Percentiles rank a stretch among this genome's conserved stretches.
Evolutionary conservation across 2,888 invertebrate genomes (phyloP).

Genomic region (Noctua janthe): DNA sequence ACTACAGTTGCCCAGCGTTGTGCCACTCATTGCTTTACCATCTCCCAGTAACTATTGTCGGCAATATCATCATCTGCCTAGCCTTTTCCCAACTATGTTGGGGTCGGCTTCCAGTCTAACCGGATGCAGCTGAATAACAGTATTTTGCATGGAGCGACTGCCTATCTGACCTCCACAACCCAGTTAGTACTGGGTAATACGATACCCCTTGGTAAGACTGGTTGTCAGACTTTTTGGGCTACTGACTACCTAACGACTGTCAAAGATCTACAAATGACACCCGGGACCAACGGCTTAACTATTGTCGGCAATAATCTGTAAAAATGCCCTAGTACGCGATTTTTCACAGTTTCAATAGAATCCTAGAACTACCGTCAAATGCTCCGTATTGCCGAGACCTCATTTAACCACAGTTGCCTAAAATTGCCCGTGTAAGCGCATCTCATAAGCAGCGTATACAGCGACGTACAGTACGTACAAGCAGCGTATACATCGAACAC

Average conservation of each 20-base stretch:
- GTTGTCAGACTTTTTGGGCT: too few species aligned
- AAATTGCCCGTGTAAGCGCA: constrained; percentile 1
- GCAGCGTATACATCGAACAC: constrained; percentile 24
- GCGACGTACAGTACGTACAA: not conserved
- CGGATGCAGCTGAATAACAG: too few species aligned
- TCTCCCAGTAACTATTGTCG: not conserved
- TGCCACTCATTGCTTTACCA: not conserved
- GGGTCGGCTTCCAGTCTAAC: too few species aligned
- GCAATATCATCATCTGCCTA: too few species aligned
- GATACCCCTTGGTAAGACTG: too few species aligned
- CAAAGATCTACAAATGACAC: too few species aligned
- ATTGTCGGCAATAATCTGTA: not conserved
- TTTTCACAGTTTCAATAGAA: not conserved
- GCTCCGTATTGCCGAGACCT: not conserved
- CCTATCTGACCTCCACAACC: too few species aligned
- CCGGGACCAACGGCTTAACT: too few species aligned
- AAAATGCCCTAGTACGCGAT: not conserved
- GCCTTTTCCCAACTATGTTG: too few species aligned
- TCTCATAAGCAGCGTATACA: not conserved
- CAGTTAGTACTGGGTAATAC: too few species aligned
- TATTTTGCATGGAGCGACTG: too few species aligned
- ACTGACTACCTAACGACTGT: too few species aligned
- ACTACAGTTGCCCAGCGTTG: not conserved
- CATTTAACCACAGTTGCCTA: not conserved
- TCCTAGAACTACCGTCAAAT: not conserved